Percentiles rank a stretch among this genome's conserved stretches.
Conservation (phyloP, 2,888 invertebrate genomes). For the Cheilosia impressa region DNA sequence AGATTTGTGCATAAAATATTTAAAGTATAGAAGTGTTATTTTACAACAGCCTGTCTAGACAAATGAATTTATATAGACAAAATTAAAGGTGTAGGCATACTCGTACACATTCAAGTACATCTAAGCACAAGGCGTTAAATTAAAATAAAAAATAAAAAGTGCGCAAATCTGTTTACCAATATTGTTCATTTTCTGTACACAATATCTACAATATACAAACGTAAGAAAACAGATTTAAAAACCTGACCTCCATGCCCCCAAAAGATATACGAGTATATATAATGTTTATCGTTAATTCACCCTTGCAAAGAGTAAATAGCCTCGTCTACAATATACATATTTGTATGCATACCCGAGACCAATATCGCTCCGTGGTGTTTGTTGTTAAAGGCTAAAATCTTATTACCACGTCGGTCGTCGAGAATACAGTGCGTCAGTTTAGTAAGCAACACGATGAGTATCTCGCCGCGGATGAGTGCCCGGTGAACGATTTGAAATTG, state of each 20-base stretch:
- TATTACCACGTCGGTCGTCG: constrained; percentile 23
- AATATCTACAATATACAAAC: not conserved
- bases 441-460: constrained; percentile 5
- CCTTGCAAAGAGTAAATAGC: constrained; percentile 38
- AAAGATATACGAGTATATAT: constrained; percentile 2
- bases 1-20: no score
- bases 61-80: no score
- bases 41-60: no score
- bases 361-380: constrained; percentile 19
- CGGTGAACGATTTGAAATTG: constrained; percentile 43
- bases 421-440: not conserved
- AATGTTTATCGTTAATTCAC: constrained; percentile 47
- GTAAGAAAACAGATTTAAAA: constrained; percentile 26
- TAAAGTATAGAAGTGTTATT: no score
- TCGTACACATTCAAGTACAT: no score
- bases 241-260: constrained; percentile 49
- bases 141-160: no score
- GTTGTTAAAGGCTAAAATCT: constrained; percentile 23
- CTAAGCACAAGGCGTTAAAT: no score
- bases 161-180: no score
- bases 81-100: no score
- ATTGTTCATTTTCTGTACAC: not conserved
- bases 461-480: constrained; percentile 22
- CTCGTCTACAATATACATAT: constrained; percentile 15
- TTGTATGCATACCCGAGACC: constrained; percentile 27